Conservation (phyloP, 1,140 invertebrate genomes). For the Drosophila lacertosa region DNA sequence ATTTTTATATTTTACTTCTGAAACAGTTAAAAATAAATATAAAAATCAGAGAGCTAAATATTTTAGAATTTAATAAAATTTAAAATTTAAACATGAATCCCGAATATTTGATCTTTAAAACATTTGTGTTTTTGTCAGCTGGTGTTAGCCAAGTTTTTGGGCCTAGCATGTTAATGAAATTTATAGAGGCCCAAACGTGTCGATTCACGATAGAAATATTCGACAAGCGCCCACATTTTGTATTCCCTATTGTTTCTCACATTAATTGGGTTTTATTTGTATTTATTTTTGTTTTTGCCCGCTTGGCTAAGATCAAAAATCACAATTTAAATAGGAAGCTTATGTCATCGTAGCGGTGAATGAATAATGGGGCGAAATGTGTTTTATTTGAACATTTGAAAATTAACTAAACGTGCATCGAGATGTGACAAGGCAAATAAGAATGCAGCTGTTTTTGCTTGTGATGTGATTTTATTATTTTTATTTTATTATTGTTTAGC, state of each 20-base stretch:
- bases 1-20: too few relatives aligned
- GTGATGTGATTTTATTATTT: neutral
- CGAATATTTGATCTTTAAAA: too few relatives aligned
- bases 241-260: neutral
- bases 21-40: too few relatives aligned
- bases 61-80: too few relatives aligned
- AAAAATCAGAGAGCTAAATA: too few relatives aligned
- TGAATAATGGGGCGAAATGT: constrained; percentile 49
- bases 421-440: constrained; percentile 19
- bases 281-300: constrained; percentile 28
- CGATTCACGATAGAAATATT: neutral
- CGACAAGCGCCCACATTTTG: neutral
- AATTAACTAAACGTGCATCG: constrained; percentile 49
- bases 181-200: too few relatives aligned
- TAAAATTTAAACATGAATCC: too few relatives aligned
- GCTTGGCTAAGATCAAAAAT: constrained; percentile 28
- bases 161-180: too few relatives aligned
- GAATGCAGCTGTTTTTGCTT: constrained; percentile 47
- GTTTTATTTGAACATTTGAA: constrained; percentile 41
- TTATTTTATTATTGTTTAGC: constrained; percentile 29
- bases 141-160: too few relatives aligned
- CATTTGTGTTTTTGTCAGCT: too few relatives aligned
- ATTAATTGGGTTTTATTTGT: constrained; percentile 11
- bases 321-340: constrained; percentile 57
- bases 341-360: constrained; percentile 59